Evolutionary conservation across 2,113 vertebrate species (phyloP), one percentile per base, ranked within the genome.

Genomic region (Ceyx melanurus): DNA sequence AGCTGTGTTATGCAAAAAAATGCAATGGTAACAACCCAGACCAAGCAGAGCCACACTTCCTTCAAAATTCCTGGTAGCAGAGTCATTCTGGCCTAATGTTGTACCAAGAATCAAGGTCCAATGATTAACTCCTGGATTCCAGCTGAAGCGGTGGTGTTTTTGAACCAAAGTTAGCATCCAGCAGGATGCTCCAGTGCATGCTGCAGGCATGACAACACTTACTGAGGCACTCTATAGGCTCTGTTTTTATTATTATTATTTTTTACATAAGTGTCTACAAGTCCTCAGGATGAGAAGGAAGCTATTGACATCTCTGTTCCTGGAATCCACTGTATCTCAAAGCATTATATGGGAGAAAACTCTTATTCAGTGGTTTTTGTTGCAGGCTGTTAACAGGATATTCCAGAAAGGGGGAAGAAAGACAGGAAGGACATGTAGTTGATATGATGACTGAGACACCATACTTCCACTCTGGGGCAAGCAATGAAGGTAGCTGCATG

Each of bases 391-490:
- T 66, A 81, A n/a, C 28, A 77, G 46, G 56, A 54, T 8, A 13
- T 50, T 86, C 28, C 78, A 82, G 25, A 50, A 78, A 46, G 6
- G 6, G 3, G 15, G 5, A 71, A 87, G 28, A 17, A 62, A 75
- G 15, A 42, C 19, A 33, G 6, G 6, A 65, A 85, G 72, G 82
- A 68, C 13, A 91, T 4, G 9, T 37, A 33, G 42, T 19, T 28
- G 23, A 18, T 62, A 9, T 2, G 2, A 53, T 64, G 43, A 81
- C 56, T 51, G 29, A 67, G 22, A 74, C 0, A 4, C 53, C 0
- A 0, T 31, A 64, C 13, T 18, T 50, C 21, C 37, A 25, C 43
- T 37, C 37, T 58, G 40, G 21, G 53, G 15, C 43, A 60, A 81
- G 42, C 21, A 74, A 50, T 1, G 10, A 40, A 86, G 35, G 40